Conservation (phyloP, 2,797 vertebrate genomes). For the Squalus acanthias region DNA sequence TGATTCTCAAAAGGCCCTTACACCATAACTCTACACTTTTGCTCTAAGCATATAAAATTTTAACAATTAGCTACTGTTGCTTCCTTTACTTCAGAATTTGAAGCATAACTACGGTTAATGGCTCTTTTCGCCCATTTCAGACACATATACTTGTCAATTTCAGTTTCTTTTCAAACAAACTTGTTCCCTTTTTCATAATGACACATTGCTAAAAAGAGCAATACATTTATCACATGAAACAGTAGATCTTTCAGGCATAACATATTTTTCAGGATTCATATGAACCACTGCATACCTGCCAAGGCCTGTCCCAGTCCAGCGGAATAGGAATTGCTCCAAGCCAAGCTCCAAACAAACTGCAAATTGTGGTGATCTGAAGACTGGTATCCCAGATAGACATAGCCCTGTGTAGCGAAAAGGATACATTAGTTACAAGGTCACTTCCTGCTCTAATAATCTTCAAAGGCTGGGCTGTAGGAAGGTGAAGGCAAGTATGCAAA, state of each 20-base stretch:
- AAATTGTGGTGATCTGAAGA: constrained; percentile 82
- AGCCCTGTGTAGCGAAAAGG: constrained; percentile 61
- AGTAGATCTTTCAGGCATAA: background rate
- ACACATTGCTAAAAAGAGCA: background rate
- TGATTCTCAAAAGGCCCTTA: constrained; percentile 11
- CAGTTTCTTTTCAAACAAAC: background rate
- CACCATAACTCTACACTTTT: background rate
- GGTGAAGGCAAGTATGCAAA: background rate
- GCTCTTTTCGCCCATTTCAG: background rate
- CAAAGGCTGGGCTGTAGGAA: no score
- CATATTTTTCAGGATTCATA: background rate
- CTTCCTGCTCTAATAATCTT: background rate
- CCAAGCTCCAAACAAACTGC: constrained; percentile 81
- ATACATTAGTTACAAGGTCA: background rate
- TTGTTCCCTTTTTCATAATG: background rate
- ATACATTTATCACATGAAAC: background rate
- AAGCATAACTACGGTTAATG: background rate
- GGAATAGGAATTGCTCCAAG: constrained; percentile 85
- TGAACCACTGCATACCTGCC: constrained; percentile 62
- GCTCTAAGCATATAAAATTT: constrained; percentile 1
- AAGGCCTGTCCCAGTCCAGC: constrained; percentile 72
- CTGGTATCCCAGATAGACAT: constrained; percentile 89
- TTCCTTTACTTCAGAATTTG: background rate
- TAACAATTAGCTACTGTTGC: background rate
- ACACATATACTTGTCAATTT: background rate